A percentile compares a stretch with the other conserved stretches of the same genome.
phyloP scores from a whole-genome alignment of 1,140 invertebrate genomes.

The Heterodera carotae region DNA sequence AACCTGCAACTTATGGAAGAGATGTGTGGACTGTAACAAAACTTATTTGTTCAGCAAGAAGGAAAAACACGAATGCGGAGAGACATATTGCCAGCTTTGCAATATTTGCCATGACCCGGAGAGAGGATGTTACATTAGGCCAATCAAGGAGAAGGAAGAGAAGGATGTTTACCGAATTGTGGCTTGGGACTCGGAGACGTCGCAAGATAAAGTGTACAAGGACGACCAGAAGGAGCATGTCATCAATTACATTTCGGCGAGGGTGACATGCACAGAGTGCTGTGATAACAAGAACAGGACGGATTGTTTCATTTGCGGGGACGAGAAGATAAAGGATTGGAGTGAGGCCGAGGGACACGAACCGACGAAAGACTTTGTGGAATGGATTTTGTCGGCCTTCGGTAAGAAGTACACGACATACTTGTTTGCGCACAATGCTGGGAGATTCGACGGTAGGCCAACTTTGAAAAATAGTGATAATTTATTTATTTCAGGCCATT shows the following conservation, averaged over 20 bases:
- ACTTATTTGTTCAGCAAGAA: not conserved
- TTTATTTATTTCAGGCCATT: not conserved
- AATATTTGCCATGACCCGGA: not conserved
- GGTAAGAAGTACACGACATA: not conserved
- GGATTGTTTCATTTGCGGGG: not conserved
- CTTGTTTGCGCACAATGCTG: not conserved
- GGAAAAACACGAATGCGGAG: not conserved
- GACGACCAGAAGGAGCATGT: not conserved
- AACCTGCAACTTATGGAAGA: too few species aligned
- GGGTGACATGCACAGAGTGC: not conserved
- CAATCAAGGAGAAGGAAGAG: not conserved
- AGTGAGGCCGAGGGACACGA: not conserved
- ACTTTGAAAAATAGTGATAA: too few species aligned
- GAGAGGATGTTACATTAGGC: not conserved
- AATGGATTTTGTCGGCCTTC: not conserved
- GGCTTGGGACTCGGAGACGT: constrained; percentile 1
- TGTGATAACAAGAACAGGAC: not conserved
- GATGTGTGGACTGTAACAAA: too few species aligned
- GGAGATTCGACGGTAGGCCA: not conserved
- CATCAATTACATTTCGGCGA: not conserved
- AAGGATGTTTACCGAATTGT: not conserved
- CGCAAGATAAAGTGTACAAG: not conserved
- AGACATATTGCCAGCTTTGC: not conserved
- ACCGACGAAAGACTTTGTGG: not conserved
- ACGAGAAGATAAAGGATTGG: not conserved